Base-by-base conservation (phyloP, 2,797 vertebrate species). In the Crenuchus spilurus region DNA sequence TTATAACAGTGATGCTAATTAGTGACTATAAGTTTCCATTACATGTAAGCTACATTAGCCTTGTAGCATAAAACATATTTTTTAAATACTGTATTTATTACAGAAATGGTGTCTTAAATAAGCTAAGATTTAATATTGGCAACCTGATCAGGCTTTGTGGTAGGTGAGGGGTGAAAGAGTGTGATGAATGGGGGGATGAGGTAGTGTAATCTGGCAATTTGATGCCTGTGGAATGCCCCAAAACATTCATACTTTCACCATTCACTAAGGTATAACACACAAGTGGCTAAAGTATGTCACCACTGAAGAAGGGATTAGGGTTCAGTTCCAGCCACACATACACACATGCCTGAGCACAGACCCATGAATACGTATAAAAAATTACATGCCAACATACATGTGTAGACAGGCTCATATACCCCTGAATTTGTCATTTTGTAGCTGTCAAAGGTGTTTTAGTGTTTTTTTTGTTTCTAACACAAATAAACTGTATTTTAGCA, bases 161-260 rank as follows among this genome's bases (percentile, higher is more conserved):
- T 26, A 46, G 22, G 39, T 65, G 24, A 28, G 44, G 49, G 55
- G 24, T 58, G 41, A 39, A 66, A 74, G 49, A 58, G 18, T 2
- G 54, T 48, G 72, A 48, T 65, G 30, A 70, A 39, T 61, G 72
- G 64, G 42, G 67, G 46, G 57, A 49, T 30, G 57, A 8, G 68
- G 41, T 70, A 72, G 61, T 70, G 66, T 33, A 75, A 75, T 68
- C 41, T 66, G 46, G 72, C 10, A 83, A 73, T 67, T 65, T 65
- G 70, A 79, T 79, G 58, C 75, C 65, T 16, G 39, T 57, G 60
- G 67, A 76, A 76, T 58, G 60, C 20, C 14, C 31, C n/a, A 37
- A 28, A 66, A 75, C 70, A 74, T 39, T 49, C 20, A 63, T 64
- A 42, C 37, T 73, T 73, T 64, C 24, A n/a, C 24, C 30, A 48